phyloP scores from a whole-genome alignment of 2,113 vertebrate species.

The Apeltes quadracus region DNA sequence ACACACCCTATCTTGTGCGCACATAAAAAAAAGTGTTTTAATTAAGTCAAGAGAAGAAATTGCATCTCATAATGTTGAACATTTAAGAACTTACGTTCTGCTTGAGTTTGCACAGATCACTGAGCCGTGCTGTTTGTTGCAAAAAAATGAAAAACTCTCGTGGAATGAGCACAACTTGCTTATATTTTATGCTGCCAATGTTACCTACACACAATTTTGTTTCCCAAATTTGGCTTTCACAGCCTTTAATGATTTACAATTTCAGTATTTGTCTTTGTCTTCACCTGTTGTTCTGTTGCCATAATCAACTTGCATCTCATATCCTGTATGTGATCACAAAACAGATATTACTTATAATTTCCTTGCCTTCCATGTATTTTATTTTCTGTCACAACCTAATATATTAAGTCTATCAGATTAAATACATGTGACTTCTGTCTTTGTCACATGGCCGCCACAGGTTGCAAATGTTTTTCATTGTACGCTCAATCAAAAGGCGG shows the following conservation, averaged over 20 bases:
- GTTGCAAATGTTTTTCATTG: background rate
- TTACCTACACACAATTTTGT: background rate
- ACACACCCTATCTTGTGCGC: too few relatives aligned
- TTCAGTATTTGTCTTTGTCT: background rate
- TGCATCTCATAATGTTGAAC: background rate
- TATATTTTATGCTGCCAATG: background rate
- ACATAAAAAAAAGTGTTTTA: background rate
- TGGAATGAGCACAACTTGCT: background rate
- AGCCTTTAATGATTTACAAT: background rate
- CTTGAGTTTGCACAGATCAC: background rate
- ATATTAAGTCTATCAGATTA: background rate
- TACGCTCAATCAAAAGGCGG: background rate
- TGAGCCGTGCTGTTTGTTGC: background rate
- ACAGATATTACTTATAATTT: background rate
- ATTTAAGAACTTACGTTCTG: background rate
- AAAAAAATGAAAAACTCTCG: background rate
- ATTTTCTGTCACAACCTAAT: background rate
- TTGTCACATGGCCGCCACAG: background rate
- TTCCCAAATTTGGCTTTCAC: background rate
- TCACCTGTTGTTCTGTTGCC: too few relatives aligned
- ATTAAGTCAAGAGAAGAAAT: background rate
- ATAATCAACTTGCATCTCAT: background rate
- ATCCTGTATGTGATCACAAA: background rate
- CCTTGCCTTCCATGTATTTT: background rate
- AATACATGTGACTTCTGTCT: background rate